These are phyloP conservation scores for Ageneiosus marmoratus DNA, from an alignment of 2,113 vertebrate genomes.

Conservation along the genomic window DNA sequence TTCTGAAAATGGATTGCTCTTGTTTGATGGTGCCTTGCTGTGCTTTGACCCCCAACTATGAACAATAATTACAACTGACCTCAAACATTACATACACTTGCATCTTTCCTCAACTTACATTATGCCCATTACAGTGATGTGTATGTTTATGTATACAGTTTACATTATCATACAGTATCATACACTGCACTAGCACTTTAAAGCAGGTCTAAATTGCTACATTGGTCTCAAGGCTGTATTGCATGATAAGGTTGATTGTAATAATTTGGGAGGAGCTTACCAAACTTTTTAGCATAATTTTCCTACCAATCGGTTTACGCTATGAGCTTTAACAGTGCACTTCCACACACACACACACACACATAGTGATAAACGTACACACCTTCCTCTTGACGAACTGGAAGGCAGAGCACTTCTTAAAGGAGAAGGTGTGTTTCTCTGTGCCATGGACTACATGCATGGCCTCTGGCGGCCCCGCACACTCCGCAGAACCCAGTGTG, in stretches of 20 bases:
- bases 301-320: neutral
- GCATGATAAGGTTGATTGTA: neutral
- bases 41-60: neutral
- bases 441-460: slow-evolving; percentile 91
- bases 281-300: neutral
- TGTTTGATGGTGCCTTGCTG: neutral
- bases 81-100: too few species aligned
- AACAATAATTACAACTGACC: neutral
- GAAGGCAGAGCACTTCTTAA: slow-evolving; percentile 97
- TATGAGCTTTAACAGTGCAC: neutral
- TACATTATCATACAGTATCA: neutral
- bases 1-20: neutral
- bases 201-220: neutral
- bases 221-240: neutral
- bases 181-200: neutral
- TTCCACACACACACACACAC: slow-evolving; percentile 47
- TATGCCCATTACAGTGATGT: neutral
- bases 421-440: slow-evolving; percentile 96
- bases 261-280: neutral
- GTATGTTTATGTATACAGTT: neutral
- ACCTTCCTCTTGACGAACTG: slow-evolving; percentile 98
- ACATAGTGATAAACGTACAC: neutral
- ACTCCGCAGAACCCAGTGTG: slow-evolving; percentile 77
- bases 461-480: slow-evolving; percentile 68
- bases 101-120: neutral